Evolutionary conservation across 2,113 vertebrate species (phyloP).

Genomic region (Jaculus jaculus): DNA sequence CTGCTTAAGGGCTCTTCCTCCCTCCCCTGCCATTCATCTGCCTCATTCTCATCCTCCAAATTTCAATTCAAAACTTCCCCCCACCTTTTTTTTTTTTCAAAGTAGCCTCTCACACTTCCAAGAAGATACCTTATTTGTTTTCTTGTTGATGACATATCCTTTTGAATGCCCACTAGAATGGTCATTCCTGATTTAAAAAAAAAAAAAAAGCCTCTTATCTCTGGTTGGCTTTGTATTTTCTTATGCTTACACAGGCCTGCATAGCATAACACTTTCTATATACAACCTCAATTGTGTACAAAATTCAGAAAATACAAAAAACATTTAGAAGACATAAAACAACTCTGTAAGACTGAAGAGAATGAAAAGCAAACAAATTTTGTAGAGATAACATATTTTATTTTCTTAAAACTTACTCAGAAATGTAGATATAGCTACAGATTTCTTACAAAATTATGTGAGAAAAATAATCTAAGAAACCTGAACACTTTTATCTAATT

Average conservation of each 20-base stretch:
- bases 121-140: neutral
- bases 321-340: neutral
- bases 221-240: neutral
- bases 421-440: neutral
- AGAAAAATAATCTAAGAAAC: neutral
- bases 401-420: neutral
- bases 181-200: neutral
- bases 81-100: neutral
- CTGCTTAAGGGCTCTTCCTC: neutral
- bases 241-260: neutral
- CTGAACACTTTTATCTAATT: neutral
- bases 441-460: neutral
- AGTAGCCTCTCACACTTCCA: neutral
- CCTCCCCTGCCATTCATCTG: neutral
- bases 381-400: neutral
- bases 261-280: neutral
- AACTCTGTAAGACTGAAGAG: neutral
- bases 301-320: constrained; percentile 1
- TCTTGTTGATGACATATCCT: neutral
- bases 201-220: neutral
- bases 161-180: neutral
- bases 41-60: neutral
- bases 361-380: constrained; percentile 30
- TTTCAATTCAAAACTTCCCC: neutral
- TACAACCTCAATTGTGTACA: neutral